These are phyloP conservation scores for Sparus aurata DNA, from an alignment of 2,797 vertebrate species.

Conservation along the genomic window DNA sequence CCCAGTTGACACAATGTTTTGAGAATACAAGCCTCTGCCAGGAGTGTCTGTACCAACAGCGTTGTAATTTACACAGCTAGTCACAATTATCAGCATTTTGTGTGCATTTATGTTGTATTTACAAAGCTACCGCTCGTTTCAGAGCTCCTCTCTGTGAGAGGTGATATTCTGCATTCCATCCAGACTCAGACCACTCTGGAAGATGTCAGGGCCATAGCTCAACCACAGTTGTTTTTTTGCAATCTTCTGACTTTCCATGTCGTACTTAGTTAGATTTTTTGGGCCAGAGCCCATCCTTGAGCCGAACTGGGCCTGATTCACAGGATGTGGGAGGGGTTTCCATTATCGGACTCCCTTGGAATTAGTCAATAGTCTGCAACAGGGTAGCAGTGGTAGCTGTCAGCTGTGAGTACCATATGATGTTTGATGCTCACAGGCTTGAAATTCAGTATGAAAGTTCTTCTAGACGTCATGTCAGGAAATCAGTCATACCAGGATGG, in stretches of 20 bases:
- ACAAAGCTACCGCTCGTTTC: constrained; percentile 14
- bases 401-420: neutral
- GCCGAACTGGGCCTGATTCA: constrained; percentile 50
- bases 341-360: constrained; percentile 49
- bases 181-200: neutral
- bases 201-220: constrained; percentile 7
- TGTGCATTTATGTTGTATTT: constrained; percentile 11
- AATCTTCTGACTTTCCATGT: neutral
- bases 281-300: neutral
- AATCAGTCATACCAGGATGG: neutral
- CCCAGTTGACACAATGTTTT: constrained; percentile 42
- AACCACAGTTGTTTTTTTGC: neutral
- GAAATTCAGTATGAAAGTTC: neutral
- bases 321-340: constrained; percentile 64
- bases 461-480: neutral
- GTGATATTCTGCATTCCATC: neutral
- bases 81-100: neutral
- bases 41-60: constrained; percentile 6
- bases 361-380: constrained; percentile 50
- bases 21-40: constrained; percentile 15
- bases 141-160: constrained; percentile 5
- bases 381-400: constrained; percentile 17
- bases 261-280: neutral
- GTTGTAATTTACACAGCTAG: neutral
- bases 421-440: constrained; percentile 4